A percentile compares a stretch with the other conserved stretches of the same genome.
phyloP scores from a whole-genome alignment of 2,113 vertebrate genomes.

The Notiomystis cincta region DNA sequence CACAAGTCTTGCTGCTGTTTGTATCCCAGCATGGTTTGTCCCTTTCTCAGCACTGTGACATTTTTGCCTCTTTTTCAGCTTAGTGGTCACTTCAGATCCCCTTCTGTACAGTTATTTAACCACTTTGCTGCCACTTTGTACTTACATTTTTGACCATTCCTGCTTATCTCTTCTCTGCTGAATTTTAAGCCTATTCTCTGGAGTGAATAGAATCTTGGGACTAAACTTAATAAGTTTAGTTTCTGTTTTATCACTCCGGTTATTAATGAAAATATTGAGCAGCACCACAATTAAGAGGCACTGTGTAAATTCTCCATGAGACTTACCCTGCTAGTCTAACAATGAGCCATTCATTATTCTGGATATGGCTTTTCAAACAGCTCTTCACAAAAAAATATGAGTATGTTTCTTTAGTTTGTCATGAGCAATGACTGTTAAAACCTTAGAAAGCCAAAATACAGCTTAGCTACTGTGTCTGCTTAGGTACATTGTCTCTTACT shows the following conservation, averaged over 20 bases:
- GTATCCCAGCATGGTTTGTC: neutral
- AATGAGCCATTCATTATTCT: neutral
- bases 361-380: neutral
- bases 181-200: neutral
- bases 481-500: neutral
- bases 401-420: neutral
- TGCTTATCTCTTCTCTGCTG: neutral
- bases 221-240: neutral
- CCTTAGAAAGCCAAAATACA: neutral
- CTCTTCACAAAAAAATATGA: neutral
- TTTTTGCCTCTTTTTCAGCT: neutral
- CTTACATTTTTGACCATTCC: neutral
- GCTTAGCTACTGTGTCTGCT: neutral
- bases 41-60: neutral
- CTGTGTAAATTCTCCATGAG: neutral
- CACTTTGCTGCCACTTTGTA: neutral
- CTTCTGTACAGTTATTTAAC: neutral
- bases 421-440: neutral
- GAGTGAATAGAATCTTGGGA: neutral
- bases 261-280: constrained; percentile 2
- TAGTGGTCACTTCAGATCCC: neutral
- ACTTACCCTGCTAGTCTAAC: neutral
- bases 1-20: neutral
- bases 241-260: neutral
- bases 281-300: neutral